Evolutionary conservation across 2,888 invertebrate species (phyloP).

Genomic region (Falcaria lacertinaria): DNA sequence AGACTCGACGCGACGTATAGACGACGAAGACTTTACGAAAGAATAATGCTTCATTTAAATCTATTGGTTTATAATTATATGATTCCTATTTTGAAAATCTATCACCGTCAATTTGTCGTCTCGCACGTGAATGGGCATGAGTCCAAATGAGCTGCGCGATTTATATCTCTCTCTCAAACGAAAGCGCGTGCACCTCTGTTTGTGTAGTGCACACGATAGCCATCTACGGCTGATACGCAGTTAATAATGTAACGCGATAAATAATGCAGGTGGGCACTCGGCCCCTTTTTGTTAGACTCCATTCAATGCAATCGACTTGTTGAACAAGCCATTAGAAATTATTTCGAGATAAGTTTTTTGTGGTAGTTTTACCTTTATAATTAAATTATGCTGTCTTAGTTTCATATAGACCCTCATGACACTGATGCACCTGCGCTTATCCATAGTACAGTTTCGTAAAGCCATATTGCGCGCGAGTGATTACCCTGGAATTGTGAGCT

Average conservation of each 20-base stretch:
- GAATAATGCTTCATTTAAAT: too few relatives aligned
- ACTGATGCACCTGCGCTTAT: too few relatives aligned
- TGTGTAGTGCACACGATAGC: conserved; percentile 68
- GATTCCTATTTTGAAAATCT: too few relatives aligned
- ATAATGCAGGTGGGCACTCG: conserved; percentile 68
- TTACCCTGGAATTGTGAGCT: too few relatives aligned
- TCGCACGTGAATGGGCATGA: conserved; percentile 29
- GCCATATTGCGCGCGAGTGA: too few relatives aligned
- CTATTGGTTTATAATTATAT: too few relatives aligned
- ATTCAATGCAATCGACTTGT: conserved; percentile 47
- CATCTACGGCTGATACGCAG: conserved; percentile 71
- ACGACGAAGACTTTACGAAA: too few relatives aligned
- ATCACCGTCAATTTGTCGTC: conserved; percentile 20
- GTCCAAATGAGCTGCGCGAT: conserved; percentile 47
- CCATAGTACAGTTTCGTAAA: too few relatives aligned
- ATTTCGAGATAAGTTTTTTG: conserved; percentile 45
- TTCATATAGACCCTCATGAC: too few relatives aligned
- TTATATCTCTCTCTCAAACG: conserved; percentile 55
- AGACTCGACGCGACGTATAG: too few relatives aligned
- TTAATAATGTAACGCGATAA: conserved; percentile 75
- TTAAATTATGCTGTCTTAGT: too few relatives aligned
- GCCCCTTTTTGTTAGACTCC: conserved; percentile 27
- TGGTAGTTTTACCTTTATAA: background rate
- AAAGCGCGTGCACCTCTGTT: conserved; percentile 68
- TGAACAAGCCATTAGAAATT: conserved; percentile 52